These are phyloP conservation scores for Cuculus canorus DNA, from an alignment of 2,797 vertebrate genomes.

Conservation along the genomic window DNA sequence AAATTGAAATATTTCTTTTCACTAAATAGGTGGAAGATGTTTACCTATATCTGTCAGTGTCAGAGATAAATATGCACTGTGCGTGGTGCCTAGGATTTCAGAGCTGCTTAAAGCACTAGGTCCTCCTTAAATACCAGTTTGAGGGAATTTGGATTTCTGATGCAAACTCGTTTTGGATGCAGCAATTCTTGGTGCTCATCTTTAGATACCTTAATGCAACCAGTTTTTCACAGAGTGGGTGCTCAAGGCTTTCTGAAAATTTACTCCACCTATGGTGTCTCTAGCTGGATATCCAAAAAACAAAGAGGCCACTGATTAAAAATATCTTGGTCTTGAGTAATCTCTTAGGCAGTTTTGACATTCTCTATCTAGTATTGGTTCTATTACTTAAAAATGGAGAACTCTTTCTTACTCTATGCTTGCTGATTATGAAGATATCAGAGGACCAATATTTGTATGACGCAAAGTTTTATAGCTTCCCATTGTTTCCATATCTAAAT, in stretches of 20 bases:
- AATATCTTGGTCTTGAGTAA: neutral
- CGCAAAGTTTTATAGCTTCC: constrained; percentile 59
- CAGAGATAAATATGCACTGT: constrained; percentile 23
- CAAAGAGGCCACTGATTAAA: neutral
- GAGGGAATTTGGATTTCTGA: constrained; percentile 34
- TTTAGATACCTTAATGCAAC: constrained; percentile 52
- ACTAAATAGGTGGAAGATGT: constrained; percentile 40
- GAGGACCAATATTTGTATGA: constrained; percentile 78
- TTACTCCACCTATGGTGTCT: constrained; percentile 25
- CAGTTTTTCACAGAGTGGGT: constrained; percentile 34
- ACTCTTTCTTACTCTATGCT: constrained; percentile 53
- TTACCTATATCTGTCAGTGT: constrained; percentile 61
- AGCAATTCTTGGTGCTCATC: constrained; percentile 54
- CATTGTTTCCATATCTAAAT: constrained; percentile 53
- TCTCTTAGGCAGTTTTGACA: neutral
- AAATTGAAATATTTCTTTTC: constrained; percentile 47
- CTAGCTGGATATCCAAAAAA: constrained; percentile 40
- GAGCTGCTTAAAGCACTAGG: constrained; percentile 26
- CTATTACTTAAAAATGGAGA: constrained; percentile 53
- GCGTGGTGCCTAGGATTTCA: constrained; percentile 48
- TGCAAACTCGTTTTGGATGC: constrained; percentile 42
- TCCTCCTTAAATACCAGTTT: neutral
- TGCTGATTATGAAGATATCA: constrained; percentile 61
- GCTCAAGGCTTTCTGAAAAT: constrained; percentile 49
- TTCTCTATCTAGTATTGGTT: constrained; percentile 41